Evolutionary conservation across 2,888 invertebrate genomes (phyloP), one percentile per base, ranked within the genome.

Genomic region (Heteromurus nitidus): DNA sequence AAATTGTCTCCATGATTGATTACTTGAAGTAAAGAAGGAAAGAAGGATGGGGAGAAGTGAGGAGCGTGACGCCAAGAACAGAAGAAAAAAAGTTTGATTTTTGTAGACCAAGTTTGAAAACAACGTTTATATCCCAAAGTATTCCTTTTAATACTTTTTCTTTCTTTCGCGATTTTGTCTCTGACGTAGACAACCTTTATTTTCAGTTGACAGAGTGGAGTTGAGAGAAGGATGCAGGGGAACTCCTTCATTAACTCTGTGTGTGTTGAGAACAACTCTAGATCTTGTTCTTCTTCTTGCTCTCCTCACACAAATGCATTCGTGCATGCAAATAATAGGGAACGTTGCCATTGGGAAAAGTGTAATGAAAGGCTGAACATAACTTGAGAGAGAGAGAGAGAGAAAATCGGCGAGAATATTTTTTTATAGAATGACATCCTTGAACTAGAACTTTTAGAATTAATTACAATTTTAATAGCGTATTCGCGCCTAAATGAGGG

Each of bases 1-100:
- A 72, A 79, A 79, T 79, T 79, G 79, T 79, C 79, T 44, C 58
- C 58, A 72, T 79, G 79, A 79, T 79, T 72, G 79, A 79, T 79
- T 79, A 31, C 69, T 36, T 26, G 42, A 11, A 55, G n/a, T 55
- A 70, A 47, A 28, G 47, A 55, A 36, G 44, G 22, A 62, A 11
- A 5, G 42, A 60, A 44, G 20, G 60, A 20, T 30, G 31, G 50
- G 20, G 36, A 50, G 64, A 62, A 62, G 24, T 53, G 50, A 64
- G 58, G 50, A 73, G 73, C 64, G 50, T 73, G 47, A 73, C 64
- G 64, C 73, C 62, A 62, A 44, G n/a, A n/a, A n/a, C n/a, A n/a
- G n/a, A n/a, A n/a, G n/a, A n/a, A n/a, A n/a, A n/a, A n/a, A n/a
- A n/a, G n/a, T n/a, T n/a, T n/a, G n/a, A n/a, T n/a, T n/a, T n/a